Evolutionary conservation across 2,113 vertebrate genomes (phyloP), one percentile per base, ranked within the genome.

Genomic region (Craseonycteris thonglongyai): DNA sequence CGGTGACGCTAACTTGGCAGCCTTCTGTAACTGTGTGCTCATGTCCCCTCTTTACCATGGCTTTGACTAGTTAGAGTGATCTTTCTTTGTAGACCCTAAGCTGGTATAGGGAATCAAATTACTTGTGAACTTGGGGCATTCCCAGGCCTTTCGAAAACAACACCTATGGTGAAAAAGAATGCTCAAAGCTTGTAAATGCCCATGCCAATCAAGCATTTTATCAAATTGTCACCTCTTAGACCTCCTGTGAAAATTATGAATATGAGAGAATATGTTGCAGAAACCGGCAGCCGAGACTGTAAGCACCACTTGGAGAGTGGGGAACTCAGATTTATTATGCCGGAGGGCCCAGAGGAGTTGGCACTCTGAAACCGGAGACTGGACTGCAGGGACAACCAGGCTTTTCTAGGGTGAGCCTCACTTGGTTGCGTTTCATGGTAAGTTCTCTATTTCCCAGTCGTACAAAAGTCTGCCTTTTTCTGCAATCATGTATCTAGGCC

Each of bases 121-220:
- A 42, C 65, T 42, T 78, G 59, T 30, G 40, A 18, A 38, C 30
- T 0, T 0, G 28, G 58, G 71, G 51, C 45, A 72, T n/a, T 69
- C 28, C n/a, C 6, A 82, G 61, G 30, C 30, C 76, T 88, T 87
- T 69, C 33, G 51, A 18, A 84, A 95, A 80, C 30, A 88, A 61
- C 21, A 79, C 7, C 28, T 10, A 0, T 80, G 45, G 38, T 42
- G 13, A 74, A 79, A 79, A 79, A 90, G 33, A 15, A 49, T 35
- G 38, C 14, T 75, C 75, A 76, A 86, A 93, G 16, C 18, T 91
- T 72, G 1, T 30, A 47, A 72, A 49, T 63, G 47, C 83, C 35
- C 42, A 15, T 14, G 6, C 12, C 22, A 86, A 11, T 79, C 13
- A 71, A n/a, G 4, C 24, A 38, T 78, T 49, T n/a, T 49, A 74